Conservation (phyloP, 1,140 invertebrate species). For the Galleria mellonella region DNA sequence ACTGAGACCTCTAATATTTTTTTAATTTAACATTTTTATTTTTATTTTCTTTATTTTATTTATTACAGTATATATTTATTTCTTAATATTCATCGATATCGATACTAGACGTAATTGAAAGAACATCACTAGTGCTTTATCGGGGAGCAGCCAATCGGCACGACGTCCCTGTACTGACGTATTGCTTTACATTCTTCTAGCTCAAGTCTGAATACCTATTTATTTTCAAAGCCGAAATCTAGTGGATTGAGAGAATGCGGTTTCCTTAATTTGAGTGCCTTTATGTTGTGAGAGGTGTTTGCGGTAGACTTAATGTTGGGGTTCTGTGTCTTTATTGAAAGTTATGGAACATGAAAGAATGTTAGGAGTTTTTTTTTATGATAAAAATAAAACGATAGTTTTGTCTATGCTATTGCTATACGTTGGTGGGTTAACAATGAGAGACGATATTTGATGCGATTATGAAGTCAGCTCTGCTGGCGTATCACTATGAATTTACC, state of each 20-base stretch:
- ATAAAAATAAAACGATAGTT: background rate
- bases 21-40: too few species aligned
- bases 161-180: constrained; percentile 36
- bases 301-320: too few species aligned
- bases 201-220: constrained; percentile 38
- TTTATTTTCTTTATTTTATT: too few species aligned
- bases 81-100: too few species aligned
- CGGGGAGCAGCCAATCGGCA: constrained; percentile 39
- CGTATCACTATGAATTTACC: too few species aligned
- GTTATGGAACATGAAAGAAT: background rate
- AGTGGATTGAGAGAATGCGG: constrained; percentile 15
- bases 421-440: too few species aligned
- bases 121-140: constrained; percentile 33
- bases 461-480: too few species aligned
- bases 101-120: background rate
- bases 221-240: constrained; percentile 42
- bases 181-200: constrained; percentile 50
- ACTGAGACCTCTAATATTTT: too few species aligned
- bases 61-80: too few species aligned
- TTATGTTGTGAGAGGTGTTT: background rate
- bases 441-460: too few species aligned
- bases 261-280: constrained; percentile 6
- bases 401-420: too few species aligned
- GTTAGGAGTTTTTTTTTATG: background rate
- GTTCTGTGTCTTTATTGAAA: background rate